Conservation (phyloP, 2,113 vertebrate species). For the zebrafish (Danio rerio) region DNA sequence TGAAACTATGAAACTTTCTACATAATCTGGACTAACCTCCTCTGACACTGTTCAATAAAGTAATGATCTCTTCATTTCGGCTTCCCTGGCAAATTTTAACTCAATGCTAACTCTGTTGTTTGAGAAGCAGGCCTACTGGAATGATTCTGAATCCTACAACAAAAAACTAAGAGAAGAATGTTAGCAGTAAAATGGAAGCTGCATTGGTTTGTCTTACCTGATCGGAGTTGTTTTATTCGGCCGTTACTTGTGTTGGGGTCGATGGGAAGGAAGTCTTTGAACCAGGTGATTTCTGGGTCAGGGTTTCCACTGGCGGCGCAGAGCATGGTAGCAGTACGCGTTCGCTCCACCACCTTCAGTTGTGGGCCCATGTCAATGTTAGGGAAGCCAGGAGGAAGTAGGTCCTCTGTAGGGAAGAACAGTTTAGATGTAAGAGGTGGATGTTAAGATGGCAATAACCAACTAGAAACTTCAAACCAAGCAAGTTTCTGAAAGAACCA, state of each 20-base stretch:
- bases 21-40: no score
- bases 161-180: background rate
- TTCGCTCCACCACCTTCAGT: constrained; percentile 96
- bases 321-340: constrained; percentile 95
- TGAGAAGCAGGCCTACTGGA: no score
- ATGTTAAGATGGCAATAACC: background rate
- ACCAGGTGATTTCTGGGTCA: constrained; percentile 98
- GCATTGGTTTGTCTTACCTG: constrained; percentile 80
- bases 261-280: constrained; percentile 97
- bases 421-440: background rate
- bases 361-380: constrained; percentile 99
- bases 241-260: constrained; percentile 92
- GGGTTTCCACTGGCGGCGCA: constrained; percentile 97
- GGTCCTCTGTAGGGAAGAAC: constrained; percentile 84
- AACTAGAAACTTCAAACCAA: background rate
- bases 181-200: background rate
- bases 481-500: background rate
- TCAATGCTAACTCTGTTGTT: no score
- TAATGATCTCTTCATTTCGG: no score
- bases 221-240: constrained; percentile 94
- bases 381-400: constrained; percentile 92
- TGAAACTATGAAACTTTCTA: no score
- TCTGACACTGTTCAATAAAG: no score
- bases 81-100: no score
- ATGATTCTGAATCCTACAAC: no score